Base-by-base conservation (phyloP, 2,888 invertebrate genomes). In the Phyllotreta striolata region DNA sequence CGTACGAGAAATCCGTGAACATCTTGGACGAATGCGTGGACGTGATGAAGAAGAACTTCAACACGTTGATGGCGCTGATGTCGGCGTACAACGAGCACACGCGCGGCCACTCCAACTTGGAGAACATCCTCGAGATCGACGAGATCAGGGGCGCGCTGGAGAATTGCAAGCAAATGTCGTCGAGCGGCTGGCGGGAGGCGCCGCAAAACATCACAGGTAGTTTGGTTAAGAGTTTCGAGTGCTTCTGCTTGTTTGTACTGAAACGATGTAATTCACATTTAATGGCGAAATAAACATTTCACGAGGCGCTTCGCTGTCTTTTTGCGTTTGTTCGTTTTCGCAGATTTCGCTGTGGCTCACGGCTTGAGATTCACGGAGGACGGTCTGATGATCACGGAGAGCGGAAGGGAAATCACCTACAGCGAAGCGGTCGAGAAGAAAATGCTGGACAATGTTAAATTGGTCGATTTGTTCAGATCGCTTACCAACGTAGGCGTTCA, bases 311-410 rank as follows among this genome's bases (percentile, higher is more conserved):
- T 24, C 24, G 24, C 14, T 41, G n/a, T 9, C 40, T 3, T 14
- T 41, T 1, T 12, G 24, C 38, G 14, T 62, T n/a, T 12, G n/a
- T 10, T 47, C 52, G 58, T 14, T 43, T 49, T 69, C 69, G 24
- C 54, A 76, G 76, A 63, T 55, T 66, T 70, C 5, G 64, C 78
- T 7, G 70, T 76, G 55, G 64, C 70, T 6, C 67, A 72, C 49
- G 79, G 79, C 10, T 67, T 80, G 12, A 76, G 71, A 41, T 62
- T 79, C 37, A 78, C 78, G 7, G 72, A 72, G 34, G 76, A 78
- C 3, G 79, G 79, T 4, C 61, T 73, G 35, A 67, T 81, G 37
- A 62, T 78, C 3, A 78, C 78, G 12, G 62, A 70, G 12, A 73
- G 73, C n/a, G 82, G 80, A 10, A 67, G 72, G 49, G 64, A 70